Evolutionary conservation across 2,888 invertebrate species (phyloP), one percentile per base, ranked within the genome.

Genomic region (Cephus rjabovi): DNA sequence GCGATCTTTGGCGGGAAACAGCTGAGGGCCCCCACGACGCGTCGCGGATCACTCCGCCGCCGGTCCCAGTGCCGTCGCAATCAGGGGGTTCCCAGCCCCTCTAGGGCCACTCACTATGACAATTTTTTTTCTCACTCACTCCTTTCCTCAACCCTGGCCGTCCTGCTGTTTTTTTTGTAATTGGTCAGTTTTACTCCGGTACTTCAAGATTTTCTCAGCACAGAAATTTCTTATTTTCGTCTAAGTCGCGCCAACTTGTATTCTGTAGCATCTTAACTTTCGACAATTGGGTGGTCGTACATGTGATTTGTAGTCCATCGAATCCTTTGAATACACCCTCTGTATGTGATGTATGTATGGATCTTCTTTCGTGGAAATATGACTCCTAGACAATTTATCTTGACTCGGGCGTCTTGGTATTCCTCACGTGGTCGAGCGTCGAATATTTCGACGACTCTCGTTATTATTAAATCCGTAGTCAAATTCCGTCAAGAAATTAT

Each of bases 1-100:
- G 94, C 93, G 93, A 92, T 92, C 93, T 93, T 94, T 94, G 94
- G 94, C 94, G 94, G 94, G 94, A 94, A 94, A 94, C 94, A 94
- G 94, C 94, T 94, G 94, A 94, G 94, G 92, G 92, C 92, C 88
- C 89, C 89, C 87, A 85, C 89, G 86, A 87, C 87, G 87, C 84
- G 79, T 71, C 77, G 79, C 40, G 82, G 80, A 87, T 87, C 84
- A 86, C 83, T 89, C 83, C 88, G 87, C 87, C 82, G 84, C 84
- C 84, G 85, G 82, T 80, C 76, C 75, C 84, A 83, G 82, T 78
- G 70, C 69, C 81, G 84, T 82, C 80, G 15, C 78, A 78, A 73
- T 73, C 34, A 9, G 34, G 78, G 71, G 37, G 15, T 33, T 56
- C 56, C 56, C 56, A 56, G 23, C 56, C 56, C 56, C 56, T 56